Percentiles rank a stretch among this genome's conserved stretches.
Evolutionary conservation across 2,888 invertebrate genomes (phyloP).

Genomic region (Macropis europaea): DNA sequence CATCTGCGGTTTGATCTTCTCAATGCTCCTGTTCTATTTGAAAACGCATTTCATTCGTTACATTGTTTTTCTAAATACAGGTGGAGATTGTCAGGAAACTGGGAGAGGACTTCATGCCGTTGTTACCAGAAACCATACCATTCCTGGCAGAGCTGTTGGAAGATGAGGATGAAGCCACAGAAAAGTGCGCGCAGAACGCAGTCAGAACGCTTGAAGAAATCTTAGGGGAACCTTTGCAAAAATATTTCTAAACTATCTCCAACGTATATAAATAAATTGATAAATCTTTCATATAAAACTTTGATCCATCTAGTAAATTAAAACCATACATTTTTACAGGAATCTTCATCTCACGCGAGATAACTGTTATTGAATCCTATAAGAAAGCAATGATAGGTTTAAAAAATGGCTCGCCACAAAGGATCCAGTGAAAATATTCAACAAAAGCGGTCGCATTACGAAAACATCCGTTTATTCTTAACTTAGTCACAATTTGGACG

Average conservation of each 20-base stretch:
- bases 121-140: constrained; percentile 95
- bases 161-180: constrained; percentile 92
- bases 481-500: constrained; percentile 73
- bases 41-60: not conserved
- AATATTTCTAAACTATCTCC: constrained; percentile 86
- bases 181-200: constrained; percentile 88
- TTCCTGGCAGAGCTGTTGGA: constrained; percentile 96
- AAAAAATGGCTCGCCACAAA: too few relatives aligned
- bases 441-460: constrained; percentile 39
- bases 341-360: too few relatives aligned
- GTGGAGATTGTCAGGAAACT: constrained; percentile 91
- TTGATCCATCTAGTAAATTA: too few relatives aligned
- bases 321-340: too few relatives aligned
- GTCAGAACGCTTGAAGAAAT: constrained; percentile 92
- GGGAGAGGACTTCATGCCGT: constrained; percentile 92
- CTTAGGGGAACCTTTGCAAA: constrained; percentile 94
- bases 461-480: constrained; percentile 74
- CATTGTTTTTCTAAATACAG: constrained; percentile 30
- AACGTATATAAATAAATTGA: not conserved
- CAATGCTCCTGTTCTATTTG: not conserved
- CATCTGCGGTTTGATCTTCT: not conserved
- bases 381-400: too few relatives aligned
- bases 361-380: too few relatives aligned
- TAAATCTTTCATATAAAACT: too few relatives aligned
- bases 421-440: not conserved